Base-by-base conservation (phyloP, 2,797 vertebrate genomes). In the Bovichtus diacanthus region DNA sequence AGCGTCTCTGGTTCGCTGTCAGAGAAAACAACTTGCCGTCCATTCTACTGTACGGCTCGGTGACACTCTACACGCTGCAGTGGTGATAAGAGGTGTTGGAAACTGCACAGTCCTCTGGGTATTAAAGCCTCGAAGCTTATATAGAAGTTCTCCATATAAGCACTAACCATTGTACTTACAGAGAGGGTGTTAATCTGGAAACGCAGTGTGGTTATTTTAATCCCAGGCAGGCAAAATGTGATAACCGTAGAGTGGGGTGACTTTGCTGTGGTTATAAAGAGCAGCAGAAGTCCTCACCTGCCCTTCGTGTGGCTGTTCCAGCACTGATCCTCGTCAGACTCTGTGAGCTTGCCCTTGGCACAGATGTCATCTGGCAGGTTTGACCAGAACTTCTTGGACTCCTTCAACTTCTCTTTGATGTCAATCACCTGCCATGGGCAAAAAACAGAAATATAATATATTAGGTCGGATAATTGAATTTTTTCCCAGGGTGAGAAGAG, bases 231-330 rank as follows among this genome's bases (percentile, higher is more conserved):
- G 91, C 55, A 83, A 69, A 87, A 69, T 64, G 83, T 83, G 91
- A 93, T 92, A 92, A 87, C 82, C 41, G 67, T 44, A 41, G 53
- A 81, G 79, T 19, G 5, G 50, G 41, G 62, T 70, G 73, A 87
- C 66, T 74, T 84, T 78, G 43, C 66, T 29, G 50, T 70, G 67
- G 78, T 79, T 78, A 41, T 76, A 79, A 60, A 81, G 76, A 76
- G 43, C n/a, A 60, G 39, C 66, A 61, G 41, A 63, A 77, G 63
- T 85, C 67, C 93, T 96, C 94, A 98, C 98, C 97, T 97, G 39
- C 96, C 97, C 95, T 97, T 98, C 67, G 95, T 94, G 90, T 99
- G 98, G 65, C 98, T 98, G 6, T 99, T 99, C 98, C 98, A 99
- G 90, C 98, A 99, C 50, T 97, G 96, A 78, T 99, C 98, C 66